Percentiles rank a stretch among this genome's conserved stretches.
These are phyloP conservation scores for Polypedilum pembai DNA, from an alignment of 1,140 invertebrate genomes.

Conservation along the genomic window DNA sequence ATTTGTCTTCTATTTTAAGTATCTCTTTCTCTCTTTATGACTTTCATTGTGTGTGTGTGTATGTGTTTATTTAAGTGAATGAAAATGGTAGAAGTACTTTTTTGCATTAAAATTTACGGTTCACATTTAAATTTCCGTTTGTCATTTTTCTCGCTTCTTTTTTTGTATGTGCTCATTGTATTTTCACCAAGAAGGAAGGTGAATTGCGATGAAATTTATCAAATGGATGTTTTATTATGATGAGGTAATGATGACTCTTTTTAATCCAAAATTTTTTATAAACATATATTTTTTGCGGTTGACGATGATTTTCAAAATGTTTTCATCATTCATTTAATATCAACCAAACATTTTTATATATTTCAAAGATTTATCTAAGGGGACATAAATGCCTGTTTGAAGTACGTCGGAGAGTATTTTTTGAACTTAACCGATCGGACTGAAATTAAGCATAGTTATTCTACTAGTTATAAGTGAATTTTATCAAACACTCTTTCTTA, in stretches of 20 bases:
- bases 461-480: too few relatives aligned
- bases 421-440: too few relatives aligned
- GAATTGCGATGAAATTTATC: slow-evolving; percentile 3
- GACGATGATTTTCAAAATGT: slow-evolving; percentile 17
- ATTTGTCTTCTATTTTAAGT: background rate
- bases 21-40: too few relatives aligned
- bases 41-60: too few relatives aligned
- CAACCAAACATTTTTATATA: background rate
- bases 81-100: background rate
- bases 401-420: too few relatives aligned
- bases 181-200: background rate
- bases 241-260: slow-evolving; percentile 20
- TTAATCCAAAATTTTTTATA: too few relatives aligned
- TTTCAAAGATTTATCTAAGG: too few relatives aligned
- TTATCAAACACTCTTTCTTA: too few relatives aligned
- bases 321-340: background rate
- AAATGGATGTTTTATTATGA: slow-evolving; percentile 25
- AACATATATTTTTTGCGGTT: background rate
- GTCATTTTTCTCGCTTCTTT: background rate
- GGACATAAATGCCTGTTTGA: too few relatives aligned
- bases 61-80: background rate
- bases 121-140: slow-evolving; percentile 13
- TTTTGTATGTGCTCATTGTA: background rate
- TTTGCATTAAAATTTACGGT: slow-evolving; percentile 13
- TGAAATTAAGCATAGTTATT: too few relatives aligned